These are phyloP conservation scores for Nomia melanderi DNA, from an alignment of 1,140 invertebrate species.

Conservation along the genomic window DNA sequence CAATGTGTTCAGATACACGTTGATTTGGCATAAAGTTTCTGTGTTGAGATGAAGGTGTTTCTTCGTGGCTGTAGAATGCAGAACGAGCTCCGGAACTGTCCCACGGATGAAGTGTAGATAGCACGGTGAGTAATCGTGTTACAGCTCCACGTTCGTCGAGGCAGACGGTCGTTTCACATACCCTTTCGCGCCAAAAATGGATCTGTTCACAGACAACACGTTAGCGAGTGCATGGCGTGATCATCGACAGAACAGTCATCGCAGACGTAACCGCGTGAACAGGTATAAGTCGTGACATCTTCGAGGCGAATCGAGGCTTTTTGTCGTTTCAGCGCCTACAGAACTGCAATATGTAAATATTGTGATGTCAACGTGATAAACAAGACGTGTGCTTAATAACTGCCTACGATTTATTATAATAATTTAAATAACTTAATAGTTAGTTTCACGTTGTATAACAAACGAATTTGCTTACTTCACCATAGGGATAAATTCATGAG, in stretches of 20 bases:
- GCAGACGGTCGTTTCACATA: conserved; percentile 16
- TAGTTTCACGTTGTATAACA: conserved; percentile 22
- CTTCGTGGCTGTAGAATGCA: too few relatives aligned
- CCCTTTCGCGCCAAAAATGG: conserved; percentile 56
- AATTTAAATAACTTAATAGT: conserved; percentile 43
- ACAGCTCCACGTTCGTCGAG: conserved; percentile 10
- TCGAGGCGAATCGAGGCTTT: background rate
- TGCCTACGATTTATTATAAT: conserved; percentile 35
- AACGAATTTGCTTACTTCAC: conserved; percentile 1
- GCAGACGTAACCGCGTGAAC: background rate
- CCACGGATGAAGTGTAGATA: too few relatives aligned
- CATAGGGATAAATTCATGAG: conserved; percentile 9
- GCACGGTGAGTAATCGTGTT: conserved; percentile 40
- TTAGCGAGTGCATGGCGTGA: background rate
- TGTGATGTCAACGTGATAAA: too few relatives aligned
- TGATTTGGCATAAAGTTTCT: too few relatives aligned
- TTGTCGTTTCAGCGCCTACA: background rate
- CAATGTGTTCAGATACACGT: too few relatives aligned
- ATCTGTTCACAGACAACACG: background rate
- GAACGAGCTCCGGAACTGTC: too few relatives aligned
- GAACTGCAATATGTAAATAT: background rate
- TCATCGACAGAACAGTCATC: background rate
- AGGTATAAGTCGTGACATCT: background rate
- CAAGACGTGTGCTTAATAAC: conserved; percentile 12
- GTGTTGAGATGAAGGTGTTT: too few relatives aligned